Evolutionary conservation across 1,140 invertebrate species (phyloP).

Genomic region (Helicoverpa armigera): DNA sequence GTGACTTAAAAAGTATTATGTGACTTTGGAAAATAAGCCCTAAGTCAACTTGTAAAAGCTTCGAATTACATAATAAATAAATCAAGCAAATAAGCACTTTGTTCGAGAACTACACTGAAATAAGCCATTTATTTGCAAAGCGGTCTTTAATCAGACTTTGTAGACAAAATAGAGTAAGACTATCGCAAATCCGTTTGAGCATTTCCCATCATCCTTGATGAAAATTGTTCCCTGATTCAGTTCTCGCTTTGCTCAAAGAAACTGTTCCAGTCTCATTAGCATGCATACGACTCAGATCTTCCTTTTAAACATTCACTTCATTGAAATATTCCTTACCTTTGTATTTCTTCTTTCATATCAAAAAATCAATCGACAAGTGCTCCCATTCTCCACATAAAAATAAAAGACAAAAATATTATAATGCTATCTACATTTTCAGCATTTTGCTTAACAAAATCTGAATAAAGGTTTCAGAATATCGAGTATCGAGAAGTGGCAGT

Average conservation of each 20-base stretch:
- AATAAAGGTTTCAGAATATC: conserved; percentile 20
- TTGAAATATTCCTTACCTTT: conserved; percentile 11
- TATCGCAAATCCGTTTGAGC: conserved; percentile 10
- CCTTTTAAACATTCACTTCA: conserved; percentile 10
- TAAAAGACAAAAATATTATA: not conserved
- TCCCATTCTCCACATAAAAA: not conserved
- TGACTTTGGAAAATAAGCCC: no score
- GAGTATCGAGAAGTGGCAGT: conserved; percentile 7
- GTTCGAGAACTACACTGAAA: not conserved
- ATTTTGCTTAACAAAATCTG: conserved; percentile 5
- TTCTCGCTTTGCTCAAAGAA: conserved; percentile 16
- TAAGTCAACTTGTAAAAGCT: no score
- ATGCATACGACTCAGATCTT: conserved; percentile 23
- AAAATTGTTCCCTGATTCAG: conserved; percentile 7
- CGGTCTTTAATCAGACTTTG: not conserved
- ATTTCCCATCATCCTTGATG: conserved; percentile 11
- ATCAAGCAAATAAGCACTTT: no score
- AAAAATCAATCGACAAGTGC: not conserved
- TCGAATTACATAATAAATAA: no score
- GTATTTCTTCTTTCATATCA: not conserved
- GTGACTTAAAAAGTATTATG: no score
- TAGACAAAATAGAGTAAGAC: not conserved
- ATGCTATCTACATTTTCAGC: not conserved
- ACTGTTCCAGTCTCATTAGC: conserved; percentile 25
- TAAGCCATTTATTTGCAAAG: not conserved